Conservation (phyloP, 2,888 invertebrate species). For the Drosophila phalerata region DNA sequence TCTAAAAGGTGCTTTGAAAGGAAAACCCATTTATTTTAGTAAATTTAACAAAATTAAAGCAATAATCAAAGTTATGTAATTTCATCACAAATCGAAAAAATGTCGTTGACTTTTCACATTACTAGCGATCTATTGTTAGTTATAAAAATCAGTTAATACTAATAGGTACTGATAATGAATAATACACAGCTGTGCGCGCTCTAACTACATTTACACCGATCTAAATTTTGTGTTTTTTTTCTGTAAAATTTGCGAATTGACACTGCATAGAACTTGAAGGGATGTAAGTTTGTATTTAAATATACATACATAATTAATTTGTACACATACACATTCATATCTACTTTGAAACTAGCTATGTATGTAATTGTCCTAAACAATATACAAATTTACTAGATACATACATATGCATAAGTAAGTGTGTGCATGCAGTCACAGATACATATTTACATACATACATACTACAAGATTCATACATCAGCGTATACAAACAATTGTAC, state of each 20-base stretch:
- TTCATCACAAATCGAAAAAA: not conserved
- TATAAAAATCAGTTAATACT: not conserved
- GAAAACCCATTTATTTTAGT: not conserved
- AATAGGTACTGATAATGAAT: slow-evolving; percentile 3
- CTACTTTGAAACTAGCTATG: not conserved
- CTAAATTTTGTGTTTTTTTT: not conserved
- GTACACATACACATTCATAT: slow-evolving; percentile 10
- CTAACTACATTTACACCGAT: not conserved
- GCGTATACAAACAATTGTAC: slow-evolving; percentile 9
- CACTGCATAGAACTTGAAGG: not conserved
- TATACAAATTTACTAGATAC: too few relatives aligned
- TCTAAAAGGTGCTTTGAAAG: not conserved
- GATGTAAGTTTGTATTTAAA: slow-evolving; percentile 6
- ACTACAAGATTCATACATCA: slow-evolving; percentile 2
- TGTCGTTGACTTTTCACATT: not conserved
- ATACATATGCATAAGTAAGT: not conserved
- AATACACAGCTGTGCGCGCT: not conserved
- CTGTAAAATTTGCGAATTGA: not conserved
- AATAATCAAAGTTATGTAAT: not conserved
- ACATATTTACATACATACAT: not conserved
- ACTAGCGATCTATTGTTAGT: not conserved
- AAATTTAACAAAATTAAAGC: not conserved
- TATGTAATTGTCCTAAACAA: too few relatives aligned
- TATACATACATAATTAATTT: not conserved
- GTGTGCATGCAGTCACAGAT: not conserved